Conservation (phyloP, 2,113 vertebrate genomes). For the Mesembrinibis cayennensis region DNA sequence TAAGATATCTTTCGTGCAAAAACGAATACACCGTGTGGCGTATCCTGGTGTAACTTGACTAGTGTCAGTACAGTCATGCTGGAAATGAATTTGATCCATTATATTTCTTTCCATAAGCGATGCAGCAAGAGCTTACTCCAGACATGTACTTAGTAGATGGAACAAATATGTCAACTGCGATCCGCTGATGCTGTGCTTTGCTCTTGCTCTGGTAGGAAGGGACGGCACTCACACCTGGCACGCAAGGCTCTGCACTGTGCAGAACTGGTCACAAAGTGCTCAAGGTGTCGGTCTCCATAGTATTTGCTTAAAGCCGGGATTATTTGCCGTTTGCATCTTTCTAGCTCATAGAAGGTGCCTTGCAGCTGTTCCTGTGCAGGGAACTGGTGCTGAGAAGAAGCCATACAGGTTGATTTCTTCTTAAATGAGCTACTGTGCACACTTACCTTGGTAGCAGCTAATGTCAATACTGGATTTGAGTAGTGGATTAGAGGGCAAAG, state of each 20-base stretch:
- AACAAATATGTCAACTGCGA: background rate
- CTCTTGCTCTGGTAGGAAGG: background rate
- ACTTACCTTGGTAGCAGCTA: background rate
- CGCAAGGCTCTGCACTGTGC: background rate
- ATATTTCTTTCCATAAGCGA: background rate
- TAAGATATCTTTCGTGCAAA: background rate
- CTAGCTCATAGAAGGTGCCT: background rate
- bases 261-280: background rate
- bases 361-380: background rate
- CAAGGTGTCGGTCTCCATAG: accelerated
- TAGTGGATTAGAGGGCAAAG: background rate
- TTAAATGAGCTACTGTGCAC: background rate
- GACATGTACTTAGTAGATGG: background rate
- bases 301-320: background rate
- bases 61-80: background rate
- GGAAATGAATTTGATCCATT: background rate
- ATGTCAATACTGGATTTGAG: background rate
- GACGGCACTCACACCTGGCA: background rate
- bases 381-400: background rate
- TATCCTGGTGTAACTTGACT: background rate
- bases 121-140: background rate
- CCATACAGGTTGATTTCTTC: background rate
- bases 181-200: accelerated
- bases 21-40: background rate
- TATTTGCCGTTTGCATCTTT: background rate